Base-by-base conservation (phyloP, 2,888 invertebrate genomes). In the Yponomeuta sedellus region DNA sequence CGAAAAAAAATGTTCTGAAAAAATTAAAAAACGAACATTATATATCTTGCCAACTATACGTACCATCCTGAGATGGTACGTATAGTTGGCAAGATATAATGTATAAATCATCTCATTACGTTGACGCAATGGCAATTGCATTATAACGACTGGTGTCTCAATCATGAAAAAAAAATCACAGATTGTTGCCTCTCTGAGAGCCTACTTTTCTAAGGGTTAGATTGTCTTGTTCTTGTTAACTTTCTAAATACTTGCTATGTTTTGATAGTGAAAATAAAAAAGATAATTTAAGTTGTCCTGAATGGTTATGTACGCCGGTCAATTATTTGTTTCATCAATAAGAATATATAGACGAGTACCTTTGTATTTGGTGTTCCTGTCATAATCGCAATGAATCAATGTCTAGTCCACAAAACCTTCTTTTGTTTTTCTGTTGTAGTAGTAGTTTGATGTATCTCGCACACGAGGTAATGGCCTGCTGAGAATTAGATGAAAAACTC, bases 371-470 rank as follows among this genome's bases (percentile, higher is more conserved):
- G 1, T 52, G 44, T 16, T 52, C 16, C 16, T 12, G 1, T 52
- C 44, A 52, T 52, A 52, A 44, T 44, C 44, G 10, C 44, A 44
- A 52, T 52, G 44, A 52, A 52, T 52, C 44, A 52, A 52, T 52
- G 44, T 16, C 16, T 52, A 52, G 44, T 52, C 16, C 44, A 52
- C 12, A 52, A 12, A 5, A 52, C 44, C 16, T 52, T 44, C 44
- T 12, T 44, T 44, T 5, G 16, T 44, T 44, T 44, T 44, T 44
- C 16, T 16, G 44, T 44, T 16, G 16, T 4, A 44, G 16, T 44
- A 52, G 16, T 10, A 16, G 44, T 5, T 52, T 52, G 3, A 52
- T 52, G 44, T 52, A 10, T 12, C 44, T 16, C 3, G 16, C 5
- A 12, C 16, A 44, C 44, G 12, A 44, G 16, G 16, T 1, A 44